These are phyloP conservation scores for Drosophila kepulauana DNA, from an alignment of 1,140 invertebrate species.

Conservation along the genomic window DNA sequence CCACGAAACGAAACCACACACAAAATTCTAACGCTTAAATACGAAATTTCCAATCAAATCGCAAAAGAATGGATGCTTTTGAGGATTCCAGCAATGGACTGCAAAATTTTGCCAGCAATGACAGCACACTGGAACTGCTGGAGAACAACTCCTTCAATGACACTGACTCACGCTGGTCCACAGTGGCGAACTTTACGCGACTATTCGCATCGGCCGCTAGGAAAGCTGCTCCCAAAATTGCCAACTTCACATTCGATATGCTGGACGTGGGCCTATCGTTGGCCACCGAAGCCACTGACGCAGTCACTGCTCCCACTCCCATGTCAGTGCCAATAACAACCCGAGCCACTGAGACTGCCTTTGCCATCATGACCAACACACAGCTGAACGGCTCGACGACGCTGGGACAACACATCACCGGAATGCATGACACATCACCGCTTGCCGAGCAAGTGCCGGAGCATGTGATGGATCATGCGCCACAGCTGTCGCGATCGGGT, in stretches of 20 bases:
- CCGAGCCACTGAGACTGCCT: slow-evolving; percentile 49
- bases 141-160: slow-evolving; percentile 44
- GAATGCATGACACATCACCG: slow-evolving; percentile 50
- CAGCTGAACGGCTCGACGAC: slow-evolving; percentile 44
- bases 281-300: slow-evolving; percentile 43
- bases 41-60: neutral
- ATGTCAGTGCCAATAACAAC: slow-evolving; percentile 5
- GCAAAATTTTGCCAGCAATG: slow-evolving; percentile 1
- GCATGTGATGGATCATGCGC: slow-evolving; percentile 87
- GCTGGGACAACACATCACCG: slow-evolving; percentile 65
- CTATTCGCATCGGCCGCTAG: slow-evolving; percentile 46
- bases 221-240: slow-evolving; percentile 46
- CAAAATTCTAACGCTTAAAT: neutral
- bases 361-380: slow-evolving; percentile 54
- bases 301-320: neutral
- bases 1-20: slow-evolving; percentile 4
- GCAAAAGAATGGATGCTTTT: slow-evolving; percentile 22
- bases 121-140: slow-evolving; percentile 28
- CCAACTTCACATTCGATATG: slow-evolving; percentile 70
- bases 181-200: slow-evolving; percentile 59
- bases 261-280: slow-evolving; percentile 53
- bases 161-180: slow-evolving; percentile 46
- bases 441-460: slow-evolving; percentile 69
- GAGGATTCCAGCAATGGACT: slow-evolving; percentile 17
- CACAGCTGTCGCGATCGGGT: slow-evolving; percentile 86